Evolutionary conservation across 1,140 invertebrate species (phyloP).

Genomic region (Halyomorpha halys): DNA sequence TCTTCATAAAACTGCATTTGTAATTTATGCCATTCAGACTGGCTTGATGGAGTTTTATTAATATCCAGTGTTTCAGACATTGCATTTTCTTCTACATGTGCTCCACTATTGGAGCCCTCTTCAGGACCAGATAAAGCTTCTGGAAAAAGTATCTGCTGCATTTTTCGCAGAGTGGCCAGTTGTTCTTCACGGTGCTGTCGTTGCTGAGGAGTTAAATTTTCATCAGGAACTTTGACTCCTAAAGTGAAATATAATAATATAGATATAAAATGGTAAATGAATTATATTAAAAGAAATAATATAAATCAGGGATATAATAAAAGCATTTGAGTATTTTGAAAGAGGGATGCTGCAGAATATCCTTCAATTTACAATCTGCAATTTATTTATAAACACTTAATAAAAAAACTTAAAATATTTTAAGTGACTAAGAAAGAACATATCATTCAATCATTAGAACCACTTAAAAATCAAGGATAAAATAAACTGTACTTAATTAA

Average conservation of each 20-base stretch:
- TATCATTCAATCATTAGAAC: no score
- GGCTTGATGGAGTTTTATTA: slow-evolving; percentile 35
- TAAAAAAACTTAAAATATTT: no score
- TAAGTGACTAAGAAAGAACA: no score
- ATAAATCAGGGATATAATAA: neutral
- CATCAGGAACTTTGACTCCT: slow-evolving; percentile 86
- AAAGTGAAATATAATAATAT: slow-evolving; percentile 1
- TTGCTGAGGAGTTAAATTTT: slow-evolving; percentile 93
- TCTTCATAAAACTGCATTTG: slow-evolving; percentile 74
- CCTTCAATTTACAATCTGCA: no score
- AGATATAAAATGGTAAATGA: neutral
- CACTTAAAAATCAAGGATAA: no score
- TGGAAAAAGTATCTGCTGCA: slow-evolving; percentile 78
- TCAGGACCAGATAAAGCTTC: slow-evolving; percentile 37
- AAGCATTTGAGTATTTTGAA: neutral
- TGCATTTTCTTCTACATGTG: slow-evolving; percentile 27
- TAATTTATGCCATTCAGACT: slow-evolving; percentile 80
- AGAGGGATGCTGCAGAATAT: no score
- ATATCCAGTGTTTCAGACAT: slow-evolving; percentile 24
- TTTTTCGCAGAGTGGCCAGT: slow-evolving; percentile 79
- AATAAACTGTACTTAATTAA: no score
- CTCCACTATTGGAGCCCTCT: slow-evolving; percentile 29
- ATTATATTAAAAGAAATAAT: neutral
- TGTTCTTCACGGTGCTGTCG: slow-evolving; percentile 85
- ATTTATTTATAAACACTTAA: no score